Base-by-base conservation (phyloP, 2,888 invertebrate species). In the Trichopria drosophilae region DNA sequence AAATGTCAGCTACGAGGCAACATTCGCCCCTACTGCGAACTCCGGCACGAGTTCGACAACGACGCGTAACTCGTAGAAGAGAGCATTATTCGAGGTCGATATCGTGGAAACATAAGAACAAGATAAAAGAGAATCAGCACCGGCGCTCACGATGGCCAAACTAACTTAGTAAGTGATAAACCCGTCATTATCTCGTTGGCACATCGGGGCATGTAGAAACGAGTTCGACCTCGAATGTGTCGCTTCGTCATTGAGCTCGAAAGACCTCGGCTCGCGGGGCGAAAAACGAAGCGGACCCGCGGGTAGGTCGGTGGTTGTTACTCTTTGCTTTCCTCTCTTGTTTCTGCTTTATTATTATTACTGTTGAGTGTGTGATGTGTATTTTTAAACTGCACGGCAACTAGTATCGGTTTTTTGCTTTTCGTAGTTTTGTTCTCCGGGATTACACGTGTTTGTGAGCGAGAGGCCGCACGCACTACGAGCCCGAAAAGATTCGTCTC, bases 261-360 rank as follows among this genome's bases (percentile, higher is more conserved):
- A n/a, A n/a, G 53, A 32, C 39, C 53, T 57, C 50, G 62, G 56
- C 61, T 60, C 62, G 60, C 58, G 64, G 62, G 68, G 66, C 68
- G 66, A 70, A 66, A 64, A 72, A 73, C 72, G 74, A 74, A 74
- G 74, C 74, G 74, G 73, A 74, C 73, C 74, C 74, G 74, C 73
- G 73, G 73, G 74, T 74, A 74, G 74, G 74, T 74, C 73, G 68
- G 68, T 73, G 69, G 65, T 68, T 67, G 60, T 60, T 61, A 60
- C 55, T 49, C 44, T 57, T 61, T 59, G 58, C 60, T 61, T 53
- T 48, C 51, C 42, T 51, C 37, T 34, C 37, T 54, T 50, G 53
- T 58, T 59, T 62, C 59, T 63, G 60, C 58, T 61, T 60, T 58
- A 56, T 60, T 58, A 54, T 62, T 52, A 56, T 64, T 58, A 60